These are phyloP conservation scores for Eptesicus fuscus DNA, from an alignment of 2,113 vertebrate species.

Conservation along the genomic window DNA sequence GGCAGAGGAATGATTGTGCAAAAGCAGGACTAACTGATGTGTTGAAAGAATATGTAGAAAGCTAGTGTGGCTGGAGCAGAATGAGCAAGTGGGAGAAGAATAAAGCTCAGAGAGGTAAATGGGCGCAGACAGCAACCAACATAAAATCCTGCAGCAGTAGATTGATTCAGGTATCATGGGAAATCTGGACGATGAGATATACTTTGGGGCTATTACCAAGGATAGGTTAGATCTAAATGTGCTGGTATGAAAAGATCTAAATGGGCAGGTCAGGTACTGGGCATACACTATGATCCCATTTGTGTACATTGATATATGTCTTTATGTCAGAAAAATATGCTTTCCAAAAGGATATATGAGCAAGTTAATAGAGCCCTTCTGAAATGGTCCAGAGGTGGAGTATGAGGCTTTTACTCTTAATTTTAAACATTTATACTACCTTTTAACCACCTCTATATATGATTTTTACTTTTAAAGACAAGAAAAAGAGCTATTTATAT, in stretches of 20 bases:
- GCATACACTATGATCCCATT: not conserved
- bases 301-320: not conserved
- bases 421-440: not conserved
- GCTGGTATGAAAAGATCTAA: not conserved
- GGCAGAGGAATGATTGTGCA: not conserved
- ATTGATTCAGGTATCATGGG: not conserved
- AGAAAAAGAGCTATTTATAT: not conserved
- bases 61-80: not conserved
- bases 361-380: not conserved
- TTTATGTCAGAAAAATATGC: not conserved
- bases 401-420: not conserved
- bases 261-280: not conserved
- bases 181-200: not conserved
- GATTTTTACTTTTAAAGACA: not conserved
- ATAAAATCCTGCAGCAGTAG: not conserved
- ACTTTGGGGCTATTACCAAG: not conserved
- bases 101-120: not conserved
- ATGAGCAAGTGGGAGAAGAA: not conserved
- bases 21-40: not conserved
- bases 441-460: not conserved
- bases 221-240: not conserved
- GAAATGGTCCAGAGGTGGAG: not conserved
- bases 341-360: not conserved
- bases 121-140: not conserved
- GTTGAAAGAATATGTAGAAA: not conserved